Conservation (phyloP, 2,888 invertebrate genomes). For the Leptopterna dolabrata region DNA sequence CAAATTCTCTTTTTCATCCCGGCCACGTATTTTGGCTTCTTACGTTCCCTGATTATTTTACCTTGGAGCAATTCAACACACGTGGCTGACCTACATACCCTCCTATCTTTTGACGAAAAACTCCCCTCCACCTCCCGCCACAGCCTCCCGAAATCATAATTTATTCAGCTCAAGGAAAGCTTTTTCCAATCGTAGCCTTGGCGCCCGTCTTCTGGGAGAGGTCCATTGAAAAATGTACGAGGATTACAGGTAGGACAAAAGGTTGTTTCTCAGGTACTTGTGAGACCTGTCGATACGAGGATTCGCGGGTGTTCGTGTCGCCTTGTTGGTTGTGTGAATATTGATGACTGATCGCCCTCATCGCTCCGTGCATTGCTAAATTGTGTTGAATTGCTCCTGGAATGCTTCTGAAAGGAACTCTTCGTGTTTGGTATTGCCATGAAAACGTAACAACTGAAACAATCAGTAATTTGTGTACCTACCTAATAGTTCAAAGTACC, state of each 20-base stretch:
- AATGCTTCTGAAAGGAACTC: too few relatives aligned
- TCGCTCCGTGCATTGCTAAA: too few relatives aligned
- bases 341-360: too few relatives aligned
- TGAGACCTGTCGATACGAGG: too few relatives aligned
- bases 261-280: neutral
- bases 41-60: neutral
- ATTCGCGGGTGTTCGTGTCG: too few relatives aligned
- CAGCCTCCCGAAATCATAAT: neutral
- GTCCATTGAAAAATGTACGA: neutral
- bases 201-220: neutral
- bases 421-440: too few relatives aligned
- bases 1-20: neutral
- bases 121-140: neutral
- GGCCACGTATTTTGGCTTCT: neutral
- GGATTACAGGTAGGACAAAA: neutral
- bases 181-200: neutral
- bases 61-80: neutral
- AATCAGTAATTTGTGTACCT: too few relatives aligned
- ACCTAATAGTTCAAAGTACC: too few relatives aligned
- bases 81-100: slow-evolving; percentile 6
- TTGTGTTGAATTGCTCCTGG: too few relatives aligned
- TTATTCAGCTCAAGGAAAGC: neutral
- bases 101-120: neutral
- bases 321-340: too few relatives aligned
- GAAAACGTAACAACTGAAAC: too few relatives aligned